phyloP scores from a whole-genome alignment of 2,797 vertebrate genomes.

The Ceryle rudis region DNA sequence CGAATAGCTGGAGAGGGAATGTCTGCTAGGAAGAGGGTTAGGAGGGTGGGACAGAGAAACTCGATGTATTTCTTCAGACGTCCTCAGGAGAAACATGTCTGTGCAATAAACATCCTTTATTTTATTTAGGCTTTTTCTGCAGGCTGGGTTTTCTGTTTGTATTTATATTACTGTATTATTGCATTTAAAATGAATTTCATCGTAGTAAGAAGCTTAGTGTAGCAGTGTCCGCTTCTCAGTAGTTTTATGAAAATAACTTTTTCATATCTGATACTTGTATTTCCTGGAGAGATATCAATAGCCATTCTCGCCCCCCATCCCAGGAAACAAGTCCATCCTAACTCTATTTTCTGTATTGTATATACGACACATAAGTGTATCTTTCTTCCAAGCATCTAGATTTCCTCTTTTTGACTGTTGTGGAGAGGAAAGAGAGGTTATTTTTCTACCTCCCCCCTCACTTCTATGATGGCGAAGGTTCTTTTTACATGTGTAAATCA shows the following conservation, averaged over 20 bases:
- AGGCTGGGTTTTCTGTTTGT: neutral
- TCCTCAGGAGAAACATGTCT: neutral
- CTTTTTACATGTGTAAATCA: neutral
- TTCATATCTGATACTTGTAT: neutral
- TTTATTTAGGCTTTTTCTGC: neutral
- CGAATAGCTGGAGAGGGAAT: neutral
- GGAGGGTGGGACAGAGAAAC: neutral
- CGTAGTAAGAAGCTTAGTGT: neutral
- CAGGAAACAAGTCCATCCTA: neutral
- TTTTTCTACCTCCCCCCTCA: fast-evolving
- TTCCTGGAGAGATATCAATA: neutral
- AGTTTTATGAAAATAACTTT: neutral
- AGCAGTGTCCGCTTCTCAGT: neutral
- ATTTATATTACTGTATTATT: neutral
- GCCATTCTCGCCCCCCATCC: fast-evolving
- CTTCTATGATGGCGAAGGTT: neutral
- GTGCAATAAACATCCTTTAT: neutral
- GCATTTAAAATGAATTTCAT: neutral
- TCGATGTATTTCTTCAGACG: neutral
- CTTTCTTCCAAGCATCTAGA: neutral
- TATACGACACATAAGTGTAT: neutral
- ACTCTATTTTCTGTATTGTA: neutral
- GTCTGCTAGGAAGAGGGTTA: neutral
- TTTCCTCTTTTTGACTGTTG: neutral
- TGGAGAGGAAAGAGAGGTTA: neutral